Percentiles rank a stretch among this genome's conserved stretches.
These are phyloP conservation scores for Drosophila suboccidentalis DNA, from an alignment of 2,888 invertebrate species.

Conservation along the genomic window DNA sequence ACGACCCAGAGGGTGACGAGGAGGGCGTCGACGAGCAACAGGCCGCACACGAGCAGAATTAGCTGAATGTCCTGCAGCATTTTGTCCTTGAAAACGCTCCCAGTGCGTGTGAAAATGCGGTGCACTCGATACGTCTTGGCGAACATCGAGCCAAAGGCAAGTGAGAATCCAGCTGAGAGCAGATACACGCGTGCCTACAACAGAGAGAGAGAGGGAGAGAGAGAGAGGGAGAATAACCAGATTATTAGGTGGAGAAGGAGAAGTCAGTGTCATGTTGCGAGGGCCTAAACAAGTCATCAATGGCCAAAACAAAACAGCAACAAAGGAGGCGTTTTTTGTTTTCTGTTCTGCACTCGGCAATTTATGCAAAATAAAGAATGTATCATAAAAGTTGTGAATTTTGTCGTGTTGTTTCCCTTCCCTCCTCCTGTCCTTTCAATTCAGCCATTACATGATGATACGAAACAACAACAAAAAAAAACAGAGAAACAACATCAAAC, in stretches of 20 bases:
- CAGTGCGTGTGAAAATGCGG: slow-evolving; percentile 94
- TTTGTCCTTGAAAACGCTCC: slow-evolving; percentile 95
- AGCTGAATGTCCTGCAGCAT: slow-evolving; percentile 95
- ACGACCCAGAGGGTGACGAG: slow-evolving; percentile 94
- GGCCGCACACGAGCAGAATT: slow-evolving; percentile 92
- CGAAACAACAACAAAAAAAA: slow-evolving; percentile 22
- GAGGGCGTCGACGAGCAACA: slow-evolving; percentile 93
- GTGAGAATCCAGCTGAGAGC: slow-evolving; percentile 95
- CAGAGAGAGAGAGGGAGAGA: not conserved
- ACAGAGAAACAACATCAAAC: slow-evolving; percentile 31
- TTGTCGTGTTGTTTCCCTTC: slow-evolving; percentile 23
- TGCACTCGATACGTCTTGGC: slow-evolving; percentile 97
- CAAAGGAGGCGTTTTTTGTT: slow-evolving; percentile 28
- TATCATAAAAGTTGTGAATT: slow-evolving; percentile 76
- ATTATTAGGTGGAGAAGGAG: slow-evolving; percentile 15
- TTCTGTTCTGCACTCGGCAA: slow-evolving; percentile 25
- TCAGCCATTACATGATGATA: slow-evolving; percentile 35
- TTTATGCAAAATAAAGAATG: slow-evolving; percentile 77
- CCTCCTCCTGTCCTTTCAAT: slow-evolving; percentile 2
- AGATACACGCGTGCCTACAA: slow-evolving; percentile 94
- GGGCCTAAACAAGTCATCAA: slow-evolving; percentile 70
- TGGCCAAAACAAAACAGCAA: slow-evolving; percentile 48
- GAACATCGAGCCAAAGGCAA: slow-evolving; percentile 97
- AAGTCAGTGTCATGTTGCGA: slow-evolving; percentile 48
- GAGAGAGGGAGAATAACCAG: not conserved